Percentiles rank a stretch among this genome's conserved stretches.
phyloP scores from a whole-genome alignment of 2,113 vertebrate species.

The Pangasianodon hypophthalmus region DNA sequence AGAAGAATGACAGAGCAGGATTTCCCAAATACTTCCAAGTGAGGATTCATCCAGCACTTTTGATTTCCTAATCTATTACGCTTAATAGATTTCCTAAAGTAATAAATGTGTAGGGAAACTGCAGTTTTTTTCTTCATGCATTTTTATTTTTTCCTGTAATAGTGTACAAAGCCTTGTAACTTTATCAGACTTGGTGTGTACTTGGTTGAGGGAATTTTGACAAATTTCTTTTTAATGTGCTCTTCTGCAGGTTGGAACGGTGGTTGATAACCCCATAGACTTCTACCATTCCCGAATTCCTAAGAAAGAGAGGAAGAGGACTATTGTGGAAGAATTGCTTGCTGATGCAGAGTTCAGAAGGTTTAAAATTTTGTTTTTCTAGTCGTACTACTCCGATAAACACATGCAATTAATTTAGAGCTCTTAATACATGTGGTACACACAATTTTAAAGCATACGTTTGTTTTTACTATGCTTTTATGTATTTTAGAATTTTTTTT shows the following conservation, averaged over 20 bases:
- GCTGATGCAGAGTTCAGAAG: conserved; percentile 92
- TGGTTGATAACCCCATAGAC: conserved; percentile 88
- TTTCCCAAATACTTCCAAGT: conserved; percentile 97
- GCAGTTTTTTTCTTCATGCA: background rate
- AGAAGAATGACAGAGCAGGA: conserved; percentile 94
- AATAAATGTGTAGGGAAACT: background rate
- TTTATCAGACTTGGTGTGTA: background rate
- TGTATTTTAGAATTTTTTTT: background rate
- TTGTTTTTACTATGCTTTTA: background rate
- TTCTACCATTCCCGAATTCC: conserved; percentile 93
- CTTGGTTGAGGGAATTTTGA: background rate
- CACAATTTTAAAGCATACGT: background rate
- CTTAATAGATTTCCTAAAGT: background rate
- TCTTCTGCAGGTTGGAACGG: conserved; percentile 82
- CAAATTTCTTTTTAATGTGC: background rate
- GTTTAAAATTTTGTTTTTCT: conserved; percentile 53
- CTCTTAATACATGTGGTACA: background rate
- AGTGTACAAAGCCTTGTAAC: background rate
- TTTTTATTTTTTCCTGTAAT: background rate
- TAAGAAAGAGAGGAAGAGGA: conserved; percentile 93
- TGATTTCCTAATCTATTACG: background rate
- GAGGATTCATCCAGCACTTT: conserved; percentile 11
- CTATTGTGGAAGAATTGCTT: conserved; percentile 95
- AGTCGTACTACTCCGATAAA: background rate
- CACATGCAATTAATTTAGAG: background rate